Percentiles rank a stretch among this genome's conserved stretches.
These are phyloP conservation scores for Phaenicophaeus curvirostris DNA, from an alignment of 2,797 vertebrate genomes.

Conservation along the genomic window DNA sequence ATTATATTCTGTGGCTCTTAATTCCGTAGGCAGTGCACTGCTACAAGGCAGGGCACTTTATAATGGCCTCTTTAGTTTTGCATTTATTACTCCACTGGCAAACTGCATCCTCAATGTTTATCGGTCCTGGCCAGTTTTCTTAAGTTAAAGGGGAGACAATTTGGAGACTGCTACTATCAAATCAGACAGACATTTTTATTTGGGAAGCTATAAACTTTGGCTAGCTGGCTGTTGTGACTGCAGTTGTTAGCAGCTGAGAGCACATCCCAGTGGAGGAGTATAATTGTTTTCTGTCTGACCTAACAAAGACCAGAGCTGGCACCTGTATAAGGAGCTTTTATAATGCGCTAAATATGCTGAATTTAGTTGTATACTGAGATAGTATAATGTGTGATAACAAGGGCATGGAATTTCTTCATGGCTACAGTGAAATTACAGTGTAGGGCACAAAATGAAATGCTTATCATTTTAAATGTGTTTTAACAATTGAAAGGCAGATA, in stretches of 20 bases:
- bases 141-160: neutral
- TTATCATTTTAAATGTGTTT: neutral
- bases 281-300: constrained; percentile 31
- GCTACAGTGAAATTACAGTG: neutral
- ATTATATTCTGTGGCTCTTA: neutral
- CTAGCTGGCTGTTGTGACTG: neutral
- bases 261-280: neutral
- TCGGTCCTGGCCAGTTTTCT: neutral
- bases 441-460: neutral
- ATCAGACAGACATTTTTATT: constrained; percentile 4
- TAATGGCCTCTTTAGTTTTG: neutral
- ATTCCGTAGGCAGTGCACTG: neutral
- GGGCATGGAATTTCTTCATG: neutral
- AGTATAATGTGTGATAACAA: neutral
- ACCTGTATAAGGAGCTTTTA: neutral
- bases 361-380: neutral
- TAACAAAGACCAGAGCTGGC: neutral
- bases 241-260: neutral
- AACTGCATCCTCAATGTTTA: neutral
- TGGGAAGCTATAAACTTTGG: neutral
- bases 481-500: neutral
- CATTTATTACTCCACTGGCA: neutral
- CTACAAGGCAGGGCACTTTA: neutral
- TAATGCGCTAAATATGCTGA: neutral
- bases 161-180: neutral